phyloP scores from a whole-genome alignment of 2,888 invertebrate genomes.

The Drosophila differens region DNA sequence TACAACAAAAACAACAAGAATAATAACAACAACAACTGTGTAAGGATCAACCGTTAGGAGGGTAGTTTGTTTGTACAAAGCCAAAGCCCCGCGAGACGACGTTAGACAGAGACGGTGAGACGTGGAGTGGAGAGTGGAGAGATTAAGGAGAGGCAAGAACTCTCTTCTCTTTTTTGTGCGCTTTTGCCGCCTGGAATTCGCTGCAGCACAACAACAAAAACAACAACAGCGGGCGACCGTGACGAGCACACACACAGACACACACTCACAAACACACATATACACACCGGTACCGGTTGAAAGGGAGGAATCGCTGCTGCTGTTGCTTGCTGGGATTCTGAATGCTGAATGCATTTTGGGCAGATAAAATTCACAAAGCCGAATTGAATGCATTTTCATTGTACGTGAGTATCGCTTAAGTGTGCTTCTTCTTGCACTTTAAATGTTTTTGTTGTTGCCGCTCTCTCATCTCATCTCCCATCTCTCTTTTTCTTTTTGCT shows the following conservation, averaged over 20 bases:
- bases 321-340: slow-evolving; percentile 39
- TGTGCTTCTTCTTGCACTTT: slow-evolving; percentile 27
- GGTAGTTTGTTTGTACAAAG: slow-evolving; percentile 79
- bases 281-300: slow-evolving; percentile 25
- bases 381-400: slow-evolving; percentile 58
- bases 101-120: slow-evolving; percentile 20
- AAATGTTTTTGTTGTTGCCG: slow-evolving; percentile 30
- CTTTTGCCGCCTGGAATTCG: slow-evolving; percentile 81
- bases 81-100: slow-evolving; percentile 39
- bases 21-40: slow-evolving; percentile 48
- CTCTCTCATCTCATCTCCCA: not conserved
- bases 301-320: slow-evolving; percentile 69
- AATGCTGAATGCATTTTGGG: slow-evolving; percentile 48
- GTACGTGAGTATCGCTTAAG: slow-evolving; percentile 79
- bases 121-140: slow-evolving; percentile 15
- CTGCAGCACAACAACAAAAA: slow-evolving; percentile 55
- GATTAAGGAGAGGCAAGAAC: slow-evolving; percentile 26
- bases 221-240: slow-evolving; percentile 44
- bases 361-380: slow-evolving; percentile 49
- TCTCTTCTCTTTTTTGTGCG: slow-evolving; percentile 68
- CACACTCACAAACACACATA: not conserved
- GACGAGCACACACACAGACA: slow-evolving; percentile 14
- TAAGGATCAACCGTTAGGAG: slow-evolving; percentile 76
- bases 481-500: slow-evolving; percentile 9
- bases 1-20: slow-evolving; percentile 60